phyloP scores from a whole-genome alignment of 2,888 invertebrate species.

The Trichopoda pennipes region DNA sequence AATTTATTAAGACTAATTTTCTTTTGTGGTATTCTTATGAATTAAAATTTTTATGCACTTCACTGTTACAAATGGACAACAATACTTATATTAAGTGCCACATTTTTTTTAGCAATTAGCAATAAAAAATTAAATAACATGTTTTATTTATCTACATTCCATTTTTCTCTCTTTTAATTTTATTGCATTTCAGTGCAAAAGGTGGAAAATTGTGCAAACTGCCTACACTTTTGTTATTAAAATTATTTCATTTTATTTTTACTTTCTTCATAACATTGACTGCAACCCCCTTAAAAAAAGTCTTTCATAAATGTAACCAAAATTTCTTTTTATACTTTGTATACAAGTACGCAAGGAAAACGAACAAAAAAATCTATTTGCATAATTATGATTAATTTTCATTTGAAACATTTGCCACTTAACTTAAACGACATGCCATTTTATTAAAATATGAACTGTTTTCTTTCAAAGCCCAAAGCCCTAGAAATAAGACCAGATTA shows the following conservation, averaged over 20 bases:
- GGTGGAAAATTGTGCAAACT: conserved; percentile 66
- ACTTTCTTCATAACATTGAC: not conserved
- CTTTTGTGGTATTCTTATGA: too few relatives aligned
- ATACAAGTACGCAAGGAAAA: conserved; percentile 13
- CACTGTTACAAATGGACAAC: not conserved
- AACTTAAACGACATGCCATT: conserved; percentile 64
- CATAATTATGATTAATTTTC: conserved; percentile 68
- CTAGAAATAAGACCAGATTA: not conserved
- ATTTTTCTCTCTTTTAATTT: conserved; percentile 10
- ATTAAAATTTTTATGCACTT: too few relatives aligned
- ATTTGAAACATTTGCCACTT: conserved; percentile 67
- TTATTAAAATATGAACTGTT: conserved; percentile 47
- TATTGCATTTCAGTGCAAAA: conserved; percentile 44
- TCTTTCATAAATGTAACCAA: conserved; percentile 14
- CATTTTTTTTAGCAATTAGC: conserved; percentile 1
- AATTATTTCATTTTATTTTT: not conserved
- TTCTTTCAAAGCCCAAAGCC: not conserved
- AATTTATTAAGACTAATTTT: too few relatives aligned
- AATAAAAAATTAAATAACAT: conserved; percentile 31
- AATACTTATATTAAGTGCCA: not conserved
- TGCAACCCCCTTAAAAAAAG: conserved; percentile 1
- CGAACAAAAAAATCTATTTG: conserved; percentile 35
- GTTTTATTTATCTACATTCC: conserved; percentile 33
- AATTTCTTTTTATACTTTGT: conserved; percentile 13
- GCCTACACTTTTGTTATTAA: conserved; percentile 59